A percentile compares a stretch with the other conserved stretches of the same genome.
Conservation (phyloP, 2,113 vertebrate genomes). For the Ictidomys tridecemlineatus region DNA sequence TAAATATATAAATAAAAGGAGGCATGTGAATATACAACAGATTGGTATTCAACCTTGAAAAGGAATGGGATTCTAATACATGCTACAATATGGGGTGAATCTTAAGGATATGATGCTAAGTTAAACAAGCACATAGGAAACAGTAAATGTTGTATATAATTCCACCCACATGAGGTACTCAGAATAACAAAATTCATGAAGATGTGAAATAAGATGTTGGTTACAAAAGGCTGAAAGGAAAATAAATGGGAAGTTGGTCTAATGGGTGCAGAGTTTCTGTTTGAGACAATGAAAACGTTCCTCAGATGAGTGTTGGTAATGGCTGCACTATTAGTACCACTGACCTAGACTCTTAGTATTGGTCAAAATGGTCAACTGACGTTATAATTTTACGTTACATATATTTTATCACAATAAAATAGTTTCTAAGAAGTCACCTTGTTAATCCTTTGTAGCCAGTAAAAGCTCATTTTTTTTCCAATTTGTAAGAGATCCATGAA, state of each 20-base stretch:
- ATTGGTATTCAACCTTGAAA: neutral
- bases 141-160: no score
- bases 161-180: neutral
- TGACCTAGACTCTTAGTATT: neutral
- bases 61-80: neutral
- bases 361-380: neutral
- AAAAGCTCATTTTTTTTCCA: neutral
- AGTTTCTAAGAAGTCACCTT: neutral
- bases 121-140: neutral
- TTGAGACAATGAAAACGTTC: neutral
- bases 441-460: neutral
- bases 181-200: neutral
- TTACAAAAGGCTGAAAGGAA: neutral
- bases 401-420: neutral
- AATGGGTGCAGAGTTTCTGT: neutral
- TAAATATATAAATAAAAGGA: neutral
- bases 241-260: neutral
- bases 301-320: no score
- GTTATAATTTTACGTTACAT: neutral
- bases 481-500: neutral
- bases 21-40: accelerated
- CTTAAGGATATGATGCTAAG: neutral
- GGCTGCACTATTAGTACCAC: neutral
- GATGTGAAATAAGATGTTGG: neutral
- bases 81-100: neutral